Conservation (phyloP, 2,797 vertebrate species). For the Leptatherina wallacei region DNA sequence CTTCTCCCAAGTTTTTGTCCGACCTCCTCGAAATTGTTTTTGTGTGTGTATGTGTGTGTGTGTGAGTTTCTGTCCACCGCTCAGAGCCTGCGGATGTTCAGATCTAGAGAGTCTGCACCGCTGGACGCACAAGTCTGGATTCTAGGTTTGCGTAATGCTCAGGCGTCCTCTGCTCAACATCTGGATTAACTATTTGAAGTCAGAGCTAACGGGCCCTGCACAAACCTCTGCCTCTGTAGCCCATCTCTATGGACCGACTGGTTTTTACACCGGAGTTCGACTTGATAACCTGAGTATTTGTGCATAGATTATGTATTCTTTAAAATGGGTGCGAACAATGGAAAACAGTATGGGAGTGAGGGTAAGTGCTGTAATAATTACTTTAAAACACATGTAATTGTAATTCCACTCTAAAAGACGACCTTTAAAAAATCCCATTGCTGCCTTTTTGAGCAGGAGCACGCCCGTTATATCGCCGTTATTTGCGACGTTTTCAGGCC, state of each 20-base stretch:
- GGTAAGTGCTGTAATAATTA: conserved; percentile 83
- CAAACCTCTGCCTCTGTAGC: conserved; percentile 38
- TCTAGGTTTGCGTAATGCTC: conserved; percentile 66
- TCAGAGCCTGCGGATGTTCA: conserved; percentile 44
- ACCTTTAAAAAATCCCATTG: background rate
- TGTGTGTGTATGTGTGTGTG: background rate
- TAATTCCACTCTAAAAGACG: background rate
- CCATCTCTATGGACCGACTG: conserved; percentile 33
- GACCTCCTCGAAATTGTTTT: conserved; percentile 15
- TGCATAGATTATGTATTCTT: conserved; percentile 89
- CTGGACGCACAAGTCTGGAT: conserved; percentile 58
- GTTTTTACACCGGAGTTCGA: conserved; percentile 46
- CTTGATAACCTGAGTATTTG: conserved; percentile 53
- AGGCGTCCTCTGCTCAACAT: conserved; percentile 70
- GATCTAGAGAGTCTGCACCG: conserved; percentile 42
- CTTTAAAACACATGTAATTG: conserved; percentile 22
- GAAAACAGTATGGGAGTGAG: conserved; percentile 96
- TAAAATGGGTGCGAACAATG: conserved; percentile 98
- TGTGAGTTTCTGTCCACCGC: background rate
- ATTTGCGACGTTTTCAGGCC: background rate
- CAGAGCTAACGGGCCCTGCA: conserved; percentile 56
- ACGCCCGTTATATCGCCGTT: background rate
- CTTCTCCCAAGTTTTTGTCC: conserved; percentile 49
- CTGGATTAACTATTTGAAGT: conserved; percentile 83
- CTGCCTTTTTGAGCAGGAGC: background rate